phyloP scores from a whole-genome alignment of 2,113 vertebrate genomes.

The Semicossyphus pulcher region DNA sequence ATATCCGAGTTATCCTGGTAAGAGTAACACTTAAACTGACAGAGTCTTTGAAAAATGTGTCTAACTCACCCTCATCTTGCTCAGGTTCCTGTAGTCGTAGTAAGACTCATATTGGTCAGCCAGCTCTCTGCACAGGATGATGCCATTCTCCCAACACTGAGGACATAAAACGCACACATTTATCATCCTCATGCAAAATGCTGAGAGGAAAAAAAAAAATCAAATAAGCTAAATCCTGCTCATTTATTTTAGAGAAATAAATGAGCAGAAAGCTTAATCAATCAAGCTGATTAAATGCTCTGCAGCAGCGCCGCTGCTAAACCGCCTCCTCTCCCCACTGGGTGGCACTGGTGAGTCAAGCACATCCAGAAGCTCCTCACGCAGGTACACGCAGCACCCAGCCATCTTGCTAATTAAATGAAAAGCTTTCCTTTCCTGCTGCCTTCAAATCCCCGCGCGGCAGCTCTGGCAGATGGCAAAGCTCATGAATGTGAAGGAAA shows the following conservation, averaged over 20 bases:
- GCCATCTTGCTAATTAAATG: conserved; percentile 76
- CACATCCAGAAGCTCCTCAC: conserved; percentile 11
- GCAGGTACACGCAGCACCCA: conserved; percentile 44
- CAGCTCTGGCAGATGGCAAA: conserved; percentile 65
- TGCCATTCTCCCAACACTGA: conserved; percentile 99
- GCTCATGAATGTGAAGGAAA: conserved; percentile 61
- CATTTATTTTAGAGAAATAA: background rate
- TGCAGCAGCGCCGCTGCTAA: conserved; percentile 27
- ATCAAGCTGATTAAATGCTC: background rate
- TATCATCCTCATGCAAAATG: background rate
- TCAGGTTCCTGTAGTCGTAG: conserved; percentile 98
- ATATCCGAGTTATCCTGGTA: background rate
- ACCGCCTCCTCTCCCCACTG: conserved; percentile 52
- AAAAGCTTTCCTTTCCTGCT: conserved; percentile 67
- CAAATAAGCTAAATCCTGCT: background rate
- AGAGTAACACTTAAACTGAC: background rate
- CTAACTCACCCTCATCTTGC: conserved; percentile 96
- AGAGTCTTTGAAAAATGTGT: no score
- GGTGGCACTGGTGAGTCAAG: conserved; percentile 69
- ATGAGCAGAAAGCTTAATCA: background rate
- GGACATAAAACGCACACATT: conserved; percentile 24
- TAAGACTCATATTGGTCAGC: conserved; percentile 97
- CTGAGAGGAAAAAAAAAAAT: background rate
- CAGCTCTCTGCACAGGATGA: conserved; percentile 96
- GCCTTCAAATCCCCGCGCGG: conserved; percentile 49